A percentile compares a stretch with the other conserved stretches of the same genome.
Evolutionary conservation across 2,888 invertebrate genomes (phyloP).

Genomic region (Peribatodes rhomboidaria): DNA sequence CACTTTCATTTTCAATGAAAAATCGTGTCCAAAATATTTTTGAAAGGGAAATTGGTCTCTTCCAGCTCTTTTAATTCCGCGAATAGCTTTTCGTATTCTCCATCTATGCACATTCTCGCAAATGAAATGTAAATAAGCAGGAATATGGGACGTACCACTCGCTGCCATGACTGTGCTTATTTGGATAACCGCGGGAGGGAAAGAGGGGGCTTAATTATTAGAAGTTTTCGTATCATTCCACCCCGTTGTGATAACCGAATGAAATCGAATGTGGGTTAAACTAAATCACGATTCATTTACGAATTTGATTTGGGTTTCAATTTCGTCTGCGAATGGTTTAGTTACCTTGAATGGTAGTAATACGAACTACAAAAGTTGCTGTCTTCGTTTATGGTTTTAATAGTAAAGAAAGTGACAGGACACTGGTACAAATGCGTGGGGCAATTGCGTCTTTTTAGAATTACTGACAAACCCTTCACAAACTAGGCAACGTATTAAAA

Average conservation of each 20-base stretch:
- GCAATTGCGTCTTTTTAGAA: no score
- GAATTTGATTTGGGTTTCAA: not conserved
- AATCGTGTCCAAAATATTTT: no score
- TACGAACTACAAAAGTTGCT: no score
- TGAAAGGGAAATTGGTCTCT: not conserved
- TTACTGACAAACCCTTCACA: no score
- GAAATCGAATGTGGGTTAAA: slow-evolving; percentile 34
- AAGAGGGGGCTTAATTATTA: slow-evolving; percentile 58
- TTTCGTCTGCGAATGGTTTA: no score
- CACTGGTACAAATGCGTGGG: no score
- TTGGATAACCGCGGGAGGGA: slow-evolving; percentile 51
- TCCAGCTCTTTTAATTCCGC: slow-evolving; percentile 26
- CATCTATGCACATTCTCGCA: slow-evolving; percentile 62
- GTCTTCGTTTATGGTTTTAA: no score
- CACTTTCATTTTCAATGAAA: not conserved
- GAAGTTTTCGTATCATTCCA: slow-evolving; percentile 64
- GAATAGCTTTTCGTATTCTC: slow-evolving; percentile 40
- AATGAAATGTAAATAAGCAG: slow-evolving; percentile 75
- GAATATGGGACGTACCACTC: slow-evolving; percentile 59
- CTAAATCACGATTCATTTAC: not conserved
- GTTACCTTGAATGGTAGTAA: no score
- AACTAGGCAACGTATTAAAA: no score
- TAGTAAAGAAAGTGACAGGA: no score
- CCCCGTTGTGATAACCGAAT: slow-evolving; percentile 44
- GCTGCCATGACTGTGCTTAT: slow-evolving; percentile 51